Evolutionary conservation across 2,797 vertebrate genomes (phyloP).

Genomic region (Dipus sagitta): DNA sequence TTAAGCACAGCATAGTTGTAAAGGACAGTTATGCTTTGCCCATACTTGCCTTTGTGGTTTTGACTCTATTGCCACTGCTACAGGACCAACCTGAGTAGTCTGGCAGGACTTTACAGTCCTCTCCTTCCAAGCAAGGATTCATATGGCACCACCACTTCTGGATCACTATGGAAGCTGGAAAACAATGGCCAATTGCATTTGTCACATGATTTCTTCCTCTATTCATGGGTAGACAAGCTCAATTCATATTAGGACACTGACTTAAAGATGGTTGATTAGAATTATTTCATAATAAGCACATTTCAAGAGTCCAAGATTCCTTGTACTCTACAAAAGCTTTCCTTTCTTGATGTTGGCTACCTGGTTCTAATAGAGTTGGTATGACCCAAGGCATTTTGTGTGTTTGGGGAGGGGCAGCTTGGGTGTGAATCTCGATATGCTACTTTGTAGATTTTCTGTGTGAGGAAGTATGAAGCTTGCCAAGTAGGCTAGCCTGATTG

Average conservation of each 20-base stretch:
- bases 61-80: conserved; percentile 92
- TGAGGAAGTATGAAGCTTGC: too few relatives aligned
- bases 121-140: conserved; percentile 90
- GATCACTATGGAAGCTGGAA: conserved; percentile 89
- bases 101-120: conserved; percentile 90
- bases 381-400: not conserved
- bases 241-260: too few relatives aligned
- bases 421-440: not conserved
- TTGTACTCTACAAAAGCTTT: not conserved
- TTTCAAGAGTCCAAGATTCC: not conserved
- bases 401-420: not conserved
- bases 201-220: not conserved
- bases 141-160: conserved; percentile 93
- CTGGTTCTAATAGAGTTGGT: not conserved
- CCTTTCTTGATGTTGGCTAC: not conserved
- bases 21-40: not conserved
- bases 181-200: conserved; percentile 51
- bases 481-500: not conserved
- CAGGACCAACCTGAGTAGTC: conserved; percentile 92
- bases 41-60: conserved; percentile 91
- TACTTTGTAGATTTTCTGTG: not conserved
- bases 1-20: too few relatives aligned
- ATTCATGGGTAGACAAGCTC: not conserved
- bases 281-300: not conserved
- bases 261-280: not conserved